Base-by-base conservation (phyloP, 1,140 invertebrate species). In the Eumeta japonica region DNA sequence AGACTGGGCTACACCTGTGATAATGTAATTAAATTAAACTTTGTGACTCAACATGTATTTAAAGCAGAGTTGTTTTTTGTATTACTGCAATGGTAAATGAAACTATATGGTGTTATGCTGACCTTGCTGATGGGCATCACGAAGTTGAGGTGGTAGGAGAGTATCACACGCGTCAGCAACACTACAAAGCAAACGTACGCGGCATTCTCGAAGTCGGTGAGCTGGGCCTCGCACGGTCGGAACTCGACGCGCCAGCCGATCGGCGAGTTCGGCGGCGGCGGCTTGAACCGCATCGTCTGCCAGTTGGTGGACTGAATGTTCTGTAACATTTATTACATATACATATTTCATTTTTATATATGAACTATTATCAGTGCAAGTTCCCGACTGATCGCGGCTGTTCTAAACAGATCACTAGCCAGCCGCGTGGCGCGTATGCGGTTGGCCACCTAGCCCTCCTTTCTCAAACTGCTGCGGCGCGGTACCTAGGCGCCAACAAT, bases 261-360 rank as follows among this genome's bases (percentile, higher is more conserved):
- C 27, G 88, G 83, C 9, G 93, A 96, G 61, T 95, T 87, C 1
- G 90, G 88, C 13, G 93, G 92, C 39, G 97, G 97, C 29, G 95
- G 94, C 75, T 99, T 99, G 75, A 99, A 99, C 11, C 97, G 81
- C 97, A 99, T 98, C 5, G 96, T 98, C 80, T 99, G 97, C 97
- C 97, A 99, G 77, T 99, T 99, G 3, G 97, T 99, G 1, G 96
- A 98, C 72, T 99, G 97, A 53, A 99, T 97, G 62, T 98, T 99
- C 90, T 95, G 58, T 12, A 47, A 34, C 43, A 17, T 43, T 24
- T 24, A 24, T 24, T 11, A 31, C 14, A 31, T 31, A 31, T 9
- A 7, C 29, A 31, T 31, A 31, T 31, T 31, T 31, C n/a, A 27
- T 27, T 27, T 27, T 27, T 9, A 9, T n/a, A 9, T 27, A 27